Evolutionary conservation across 2,888 invertebrate genomes (phyloP), one percentile per base, ranked within the genome.

Genomic region (Penaeus monodon): DNA sequence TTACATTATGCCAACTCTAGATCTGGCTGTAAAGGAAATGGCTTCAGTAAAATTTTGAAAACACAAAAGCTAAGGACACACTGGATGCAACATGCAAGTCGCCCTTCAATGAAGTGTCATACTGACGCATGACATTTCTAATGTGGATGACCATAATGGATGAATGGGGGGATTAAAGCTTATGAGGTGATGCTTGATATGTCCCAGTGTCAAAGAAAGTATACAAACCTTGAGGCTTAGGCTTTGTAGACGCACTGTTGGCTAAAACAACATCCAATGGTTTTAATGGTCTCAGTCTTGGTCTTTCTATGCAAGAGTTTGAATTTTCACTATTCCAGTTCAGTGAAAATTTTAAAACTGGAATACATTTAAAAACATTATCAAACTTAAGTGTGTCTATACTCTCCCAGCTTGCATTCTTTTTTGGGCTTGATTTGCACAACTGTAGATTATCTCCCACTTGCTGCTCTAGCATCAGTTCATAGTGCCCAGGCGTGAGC

Each of bases 401-500:
- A 64, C 94, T 93, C 91, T 95, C 95, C 95, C 95, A 95, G 86
- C 94, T 96, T n/a, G 95, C 95, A 91, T 94, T 93, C 91, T 95
- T 95, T 92, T 95, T 95, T 22, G 96, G 95, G 2, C 95, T 94
- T 65, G 93, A 93, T 92, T 93, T 91, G 38, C 91, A 65, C 89
- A 88, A 83, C 94, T 84, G 92, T 91, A 89, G 93, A 93, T 74
- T 92, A 92, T 83, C 92, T 91, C 68, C 92, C 91, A 88, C 92
- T 92, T 84, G 74, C 33, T 84, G 81, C 22, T 89, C 96, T 89
- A 98, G 93, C 81, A 96, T 95, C 87, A 98, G 93, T 92, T 98
- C 97, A 92, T 98, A 98, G 92, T 97, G 97, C 7, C 98, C 98
- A 91, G 97, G 97, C 0, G 95, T 96, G 81, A 97, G 93, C 85